Base-by-base conservation (phyloP, 2,113 vertebrate species). In the Platichthys flesus region DNA sequence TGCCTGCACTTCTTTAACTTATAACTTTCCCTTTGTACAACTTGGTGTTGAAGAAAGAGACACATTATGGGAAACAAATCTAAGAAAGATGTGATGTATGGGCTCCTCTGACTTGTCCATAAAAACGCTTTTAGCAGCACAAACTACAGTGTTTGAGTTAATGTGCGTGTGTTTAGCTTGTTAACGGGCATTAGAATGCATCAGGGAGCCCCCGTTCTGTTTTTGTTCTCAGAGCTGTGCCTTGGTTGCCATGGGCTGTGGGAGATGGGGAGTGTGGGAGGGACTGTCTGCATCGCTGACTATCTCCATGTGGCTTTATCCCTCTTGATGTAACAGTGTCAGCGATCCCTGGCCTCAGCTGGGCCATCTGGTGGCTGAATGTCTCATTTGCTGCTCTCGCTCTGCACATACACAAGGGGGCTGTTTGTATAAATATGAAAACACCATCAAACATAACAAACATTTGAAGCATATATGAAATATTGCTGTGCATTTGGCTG, bases 291-390 rank as follows among this genome's bases (percentile, higher is more conserved):
- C 87, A 86, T 82, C 62, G 85, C 90, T 91, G 91, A 93, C 92
- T 92, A 67, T 91, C 88, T 93, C 87, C 89, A 85, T 93, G 91
- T 93, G 90, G 86, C 87, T 92, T 93, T 86, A 90, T 93, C 78
- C 88, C 79, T 90, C 86, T 81, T 92, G 88, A 93, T 89, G 65
- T 93, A 93, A 93, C 89, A 88, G 85, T 88, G 91, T 94, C 90
- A 92, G 85, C 77, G 60, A 49, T 76, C 83, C 83, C 55, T 64
- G 85, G 80, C 70, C 87, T 92, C 79, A 79, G 65, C 68, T 60
- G 51, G 73, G 89, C 90, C 93, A 91, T 80, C 93, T 93, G 90
- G 90, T 88, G 90, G 89, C 26, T 35, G n/a, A 59, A 58, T 49
- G 14, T 55, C 26, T 58, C 5, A 18, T 68, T 67, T 74, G n/a